These are phyloP conservation scores for Ispidina lecontei DNA, from an alignment of 2,797 vertebrate genomes.

Conservation along the genomic window DNA sequence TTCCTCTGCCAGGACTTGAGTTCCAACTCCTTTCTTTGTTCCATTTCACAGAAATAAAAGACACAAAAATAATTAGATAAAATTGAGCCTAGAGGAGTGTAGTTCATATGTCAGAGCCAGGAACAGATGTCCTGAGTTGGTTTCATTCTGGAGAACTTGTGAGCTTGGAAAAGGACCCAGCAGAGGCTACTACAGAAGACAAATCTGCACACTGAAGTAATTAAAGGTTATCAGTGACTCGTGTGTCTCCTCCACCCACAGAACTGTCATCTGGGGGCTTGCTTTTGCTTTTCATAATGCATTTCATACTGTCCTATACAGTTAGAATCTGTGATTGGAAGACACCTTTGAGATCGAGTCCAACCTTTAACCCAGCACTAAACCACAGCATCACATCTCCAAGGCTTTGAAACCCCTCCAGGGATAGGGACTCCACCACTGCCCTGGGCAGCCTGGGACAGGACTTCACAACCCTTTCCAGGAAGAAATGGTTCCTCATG, in stretches of 20 bases:
- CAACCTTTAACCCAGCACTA: too few relatives aligned
- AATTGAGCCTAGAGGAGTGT: background rate
- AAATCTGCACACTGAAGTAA: background rate
- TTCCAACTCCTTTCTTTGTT: too few relatives aligned
- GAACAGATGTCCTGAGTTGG: background rate
- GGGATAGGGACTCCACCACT: too few relatives aligned
- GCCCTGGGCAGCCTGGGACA: too few relatives aligned
- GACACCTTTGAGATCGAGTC: too few relatives aligned
- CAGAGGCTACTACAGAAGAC: background rate
- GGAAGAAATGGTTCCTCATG: too few relatives aligned
- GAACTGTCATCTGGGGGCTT: background rate
- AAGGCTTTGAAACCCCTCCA: too few relatives aligned
- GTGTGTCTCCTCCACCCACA: background rate
- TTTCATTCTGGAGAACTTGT: background rate
- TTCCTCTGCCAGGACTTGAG: too few relatives aligned
- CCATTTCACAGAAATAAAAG: too few relatives aligned
- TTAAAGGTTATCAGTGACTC: background rate
- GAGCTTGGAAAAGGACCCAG: background rate
- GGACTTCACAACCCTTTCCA: too few relatives aligned
- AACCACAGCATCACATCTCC: too few relatives aligned
- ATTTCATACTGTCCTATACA: background rate
- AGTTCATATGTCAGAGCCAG: background rate
- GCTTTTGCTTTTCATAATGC: background rate
- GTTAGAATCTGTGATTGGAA: too few relatives aligned
- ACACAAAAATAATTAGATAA: background rate